phyloP scores from a whole-genome alignment of 2,113 vertebrate genomes.

The Menura novaehollandiae region DNA sequence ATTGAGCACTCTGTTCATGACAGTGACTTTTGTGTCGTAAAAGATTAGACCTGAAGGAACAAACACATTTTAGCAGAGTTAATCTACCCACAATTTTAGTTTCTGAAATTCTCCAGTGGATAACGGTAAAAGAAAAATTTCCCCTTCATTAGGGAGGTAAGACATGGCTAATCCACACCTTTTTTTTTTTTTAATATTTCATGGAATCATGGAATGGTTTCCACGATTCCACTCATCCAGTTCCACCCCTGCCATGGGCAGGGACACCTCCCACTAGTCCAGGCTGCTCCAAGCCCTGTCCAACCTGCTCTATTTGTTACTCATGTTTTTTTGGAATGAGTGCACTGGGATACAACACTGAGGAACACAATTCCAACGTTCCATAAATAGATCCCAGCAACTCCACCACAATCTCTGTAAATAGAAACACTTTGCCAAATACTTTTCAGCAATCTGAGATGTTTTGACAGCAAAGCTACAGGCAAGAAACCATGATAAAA shows the following conservation, averaged over 20 bases:
- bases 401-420: neutral
- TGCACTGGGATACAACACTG: neutral
- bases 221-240: neutral
- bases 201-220: neutral
- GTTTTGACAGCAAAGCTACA: neutral
- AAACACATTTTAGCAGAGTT: neutral
- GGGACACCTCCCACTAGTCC: neutral
- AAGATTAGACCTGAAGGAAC: constrained; percentile 84
- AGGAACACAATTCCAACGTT: neutral
- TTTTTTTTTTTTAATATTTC: neutral
- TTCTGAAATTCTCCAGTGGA: neutral
- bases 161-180: neutral
- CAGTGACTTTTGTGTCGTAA: constrained; percentile 93
- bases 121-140: neutral
- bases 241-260: neutral
- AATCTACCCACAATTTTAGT: neutral
- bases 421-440: neutral
- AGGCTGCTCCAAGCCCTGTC: neutral
- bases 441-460: neutral
- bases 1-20: constrained; percentile 95
- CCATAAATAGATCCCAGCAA: neutral
- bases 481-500: neutral
- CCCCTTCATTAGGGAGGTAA: neutral
- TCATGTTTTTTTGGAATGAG: neutral
- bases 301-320: neutral